phyloP scores from a whole-genome alignment of 2,113 vertebrate genomes.

The Sapayoa aenigma region DNA sequence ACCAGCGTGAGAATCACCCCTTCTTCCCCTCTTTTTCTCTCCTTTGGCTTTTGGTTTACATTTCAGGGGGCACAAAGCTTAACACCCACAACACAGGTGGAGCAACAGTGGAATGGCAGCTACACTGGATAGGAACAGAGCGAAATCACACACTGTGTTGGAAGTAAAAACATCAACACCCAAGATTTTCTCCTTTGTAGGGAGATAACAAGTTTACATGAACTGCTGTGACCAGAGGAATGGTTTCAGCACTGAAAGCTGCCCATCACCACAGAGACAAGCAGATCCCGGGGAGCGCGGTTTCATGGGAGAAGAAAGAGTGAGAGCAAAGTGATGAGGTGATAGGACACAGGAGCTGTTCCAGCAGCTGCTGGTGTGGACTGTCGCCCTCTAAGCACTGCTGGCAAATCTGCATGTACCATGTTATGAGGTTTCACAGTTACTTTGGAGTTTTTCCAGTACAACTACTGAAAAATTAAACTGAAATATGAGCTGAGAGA shows the following conservation, averaged over 20 bases:
- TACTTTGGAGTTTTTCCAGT: constrained; percentile 26
- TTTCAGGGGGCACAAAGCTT: not conserved
- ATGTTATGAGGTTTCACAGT: not conserved
- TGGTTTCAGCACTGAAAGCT: not conserved
- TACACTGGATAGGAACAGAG: not conserved
- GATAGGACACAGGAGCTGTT: not conserved
- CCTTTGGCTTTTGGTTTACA: not conserved
- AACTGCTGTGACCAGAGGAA: not conserved
- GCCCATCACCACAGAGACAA: not conserved
- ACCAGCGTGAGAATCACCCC: not conserved
- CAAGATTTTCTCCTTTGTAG: not conserved
- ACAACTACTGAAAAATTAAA: constrained; percentile 39
- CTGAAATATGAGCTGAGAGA: not conserved
- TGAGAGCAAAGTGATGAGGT: not conserved
- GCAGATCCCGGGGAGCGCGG: not conserved
- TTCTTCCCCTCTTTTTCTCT: not conserved
- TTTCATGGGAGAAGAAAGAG: not conserved
- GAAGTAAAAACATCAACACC: not conserved
- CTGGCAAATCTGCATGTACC: not conserved
- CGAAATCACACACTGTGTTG: not conserved
- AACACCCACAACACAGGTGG: not conserved
- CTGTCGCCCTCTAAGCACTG: not conserved
- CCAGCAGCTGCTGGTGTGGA: not conserved
- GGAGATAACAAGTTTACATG: not conserved
- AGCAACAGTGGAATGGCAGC: not conserved